Evolutionary conservation across 2,797 vertebrate species (phyloP).

Genomic region (Sarcoramphus papa): DNA sequence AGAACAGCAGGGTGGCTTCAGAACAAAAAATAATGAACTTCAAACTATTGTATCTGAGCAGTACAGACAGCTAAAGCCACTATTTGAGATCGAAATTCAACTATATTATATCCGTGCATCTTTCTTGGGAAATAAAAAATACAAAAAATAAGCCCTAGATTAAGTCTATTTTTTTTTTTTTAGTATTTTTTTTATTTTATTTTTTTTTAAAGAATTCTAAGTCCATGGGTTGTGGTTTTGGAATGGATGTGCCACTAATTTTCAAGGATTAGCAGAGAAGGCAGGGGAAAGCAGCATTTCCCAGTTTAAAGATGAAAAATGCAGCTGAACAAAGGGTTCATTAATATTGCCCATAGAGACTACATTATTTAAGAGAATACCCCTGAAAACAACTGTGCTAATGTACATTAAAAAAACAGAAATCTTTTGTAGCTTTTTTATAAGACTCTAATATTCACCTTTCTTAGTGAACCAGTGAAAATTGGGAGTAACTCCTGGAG

Average conservation of each 20-base stretch:
- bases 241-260: not conserved
- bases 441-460: not conserved
- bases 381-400: not conserved
- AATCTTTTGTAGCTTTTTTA: not conserved
- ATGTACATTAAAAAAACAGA: not conserved
- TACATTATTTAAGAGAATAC: not conserved
- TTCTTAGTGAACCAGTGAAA: not conserved
- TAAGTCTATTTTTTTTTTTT: not conserved
- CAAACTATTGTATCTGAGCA: not conserved
- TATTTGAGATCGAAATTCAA: not conserved
- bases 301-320: not conserved
- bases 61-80: not conserved
- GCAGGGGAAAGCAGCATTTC: not conserved
- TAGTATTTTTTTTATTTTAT: not conserved
- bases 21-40: conserved; percentile 55
- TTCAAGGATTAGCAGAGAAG: not conserved
- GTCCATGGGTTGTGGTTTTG: not conserved
- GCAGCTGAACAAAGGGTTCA: not conserved
- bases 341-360: not conserved
- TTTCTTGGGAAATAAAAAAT: not conserved
- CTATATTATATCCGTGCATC: not conserved
- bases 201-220: not conserved
- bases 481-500: not conserved
- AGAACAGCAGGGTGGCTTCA: conserved; percentile 29
- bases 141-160: not conserved